Conservation (phyloP, 2,888 invertebrate species). For the Leptogaster cylindrica region DNA sequence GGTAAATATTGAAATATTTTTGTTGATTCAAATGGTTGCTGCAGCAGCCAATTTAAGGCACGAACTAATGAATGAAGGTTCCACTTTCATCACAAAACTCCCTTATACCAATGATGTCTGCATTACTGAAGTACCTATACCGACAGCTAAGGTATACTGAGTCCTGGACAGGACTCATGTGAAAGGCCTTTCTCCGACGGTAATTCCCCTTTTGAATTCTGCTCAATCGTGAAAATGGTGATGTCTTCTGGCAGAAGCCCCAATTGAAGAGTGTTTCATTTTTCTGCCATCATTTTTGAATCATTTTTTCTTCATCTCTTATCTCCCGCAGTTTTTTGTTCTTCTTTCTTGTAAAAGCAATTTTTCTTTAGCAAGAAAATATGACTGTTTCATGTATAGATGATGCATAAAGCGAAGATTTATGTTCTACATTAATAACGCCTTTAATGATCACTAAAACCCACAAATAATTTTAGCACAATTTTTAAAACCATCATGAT, state of each 20-base stretch:
- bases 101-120: background rate
- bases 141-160: background rate
- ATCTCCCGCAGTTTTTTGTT: too few relatives aligned
- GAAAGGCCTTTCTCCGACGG: background rate
- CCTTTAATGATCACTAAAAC: too few relatives aligned
- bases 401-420: too few relatives aligned
- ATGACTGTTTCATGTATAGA: too few relatives aligned
- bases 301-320: too few relatives aligned
- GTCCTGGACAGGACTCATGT: background rate
- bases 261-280: background rate
- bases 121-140: too few relatives aligned
- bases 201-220: background rate
- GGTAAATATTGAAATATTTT: background rate
- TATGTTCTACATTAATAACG: too few relatives aligned
- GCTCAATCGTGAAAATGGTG: slow-evolving; percentile 6
- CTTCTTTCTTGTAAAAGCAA: too few relatives aligned
- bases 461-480: too few relatives aligned
- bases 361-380: too few relatives aligned
- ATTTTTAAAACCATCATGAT: too few relatives aligned
- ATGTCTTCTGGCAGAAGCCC: background rate
- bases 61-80: slow-evolving; percentile 8
- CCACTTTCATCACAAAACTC: slow-evolving; percentile 20
- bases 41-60: slow-evolving; percentile 4
- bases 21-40: slow-evolving; percentile 6
- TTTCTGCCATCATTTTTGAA: too few relatives aligned